Conservation (phyloP, 2,888 invertebrate genomes). For the Caenorhabditis macrosperma region DNA sequence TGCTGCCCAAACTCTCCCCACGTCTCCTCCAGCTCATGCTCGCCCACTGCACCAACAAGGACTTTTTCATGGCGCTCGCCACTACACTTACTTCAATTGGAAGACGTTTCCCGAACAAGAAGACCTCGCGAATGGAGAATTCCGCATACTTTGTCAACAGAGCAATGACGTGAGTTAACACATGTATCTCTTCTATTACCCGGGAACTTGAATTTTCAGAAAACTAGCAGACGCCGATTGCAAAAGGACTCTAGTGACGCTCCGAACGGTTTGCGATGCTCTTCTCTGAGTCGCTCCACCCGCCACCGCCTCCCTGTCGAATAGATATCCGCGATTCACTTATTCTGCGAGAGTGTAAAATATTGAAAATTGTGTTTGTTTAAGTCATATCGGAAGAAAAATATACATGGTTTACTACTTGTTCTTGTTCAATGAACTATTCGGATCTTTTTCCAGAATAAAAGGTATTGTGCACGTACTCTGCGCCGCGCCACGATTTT, state of each 20-base stretch:
- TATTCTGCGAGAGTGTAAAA: not conserved
- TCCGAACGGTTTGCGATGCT: slow-evolving; percentile 3
- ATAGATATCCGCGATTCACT: not conserved
- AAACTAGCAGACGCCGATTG: slow-evolving; percentile 20
- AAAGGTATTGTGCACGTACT: not conserved
- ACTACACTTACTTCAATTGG: slow-evolving; percentile 15
- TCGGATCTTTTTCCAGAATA: not conserved
- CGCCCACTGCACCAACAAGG: not conserved
- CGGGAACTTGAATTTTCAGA: not conserved
- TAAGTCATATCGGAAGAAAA: not conserved
- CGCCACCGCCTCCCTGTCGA: not conserved
- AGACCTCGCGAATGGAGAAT: not conserved
- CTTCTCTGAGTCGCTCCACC: not conserved
- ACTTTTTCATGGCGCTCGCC: slow-evolving; percentile 13
- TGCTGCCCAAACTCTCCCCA: slow-evolving; percentile 19
- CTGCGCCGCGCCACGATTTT: not conserved
- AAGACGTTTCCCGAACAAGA: slow-evolving; percentile 14
- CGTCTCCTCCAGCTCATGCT: slow-evolving; percentile 22
- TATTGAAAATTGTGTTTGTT: not conserved
- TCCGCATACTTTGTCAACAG: not conserved
- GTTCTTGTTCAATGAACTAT: not conserved
- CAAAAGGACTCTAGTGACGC: not conserved
- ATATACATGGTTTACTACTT: not conserved
- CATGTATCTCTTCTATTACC: not conserved
- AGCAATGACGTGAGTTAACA: slow-evolving; percentile 8